A percentile compares a stretch with the other conserved stretches of the same genome.
Conservation (phyloP, 2,113 vertebrate genomes). For the Jacana jacana region DNA sequence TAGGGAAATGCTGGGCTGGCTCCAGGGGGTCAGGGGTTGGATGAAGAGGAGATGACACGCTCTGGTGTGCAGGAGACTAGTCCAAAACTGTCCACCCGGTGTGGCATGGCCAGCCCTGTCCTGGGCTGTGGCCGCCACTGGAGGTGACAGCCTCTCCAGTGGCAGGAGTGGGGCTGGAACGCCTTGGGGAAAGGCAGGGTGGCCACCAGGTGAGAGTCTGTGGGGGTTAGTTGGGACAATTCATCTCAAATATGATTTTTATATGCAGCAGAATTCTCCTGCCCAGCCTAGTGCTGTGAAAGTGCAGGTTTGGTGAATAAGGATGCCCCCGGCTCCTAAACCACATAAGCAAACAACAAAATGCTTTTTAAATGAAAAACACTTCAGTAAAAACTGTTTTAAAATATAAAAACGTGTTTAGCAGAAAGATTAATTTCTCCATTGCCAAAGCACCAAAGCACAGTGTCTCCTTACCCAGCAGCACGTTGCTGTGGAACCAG, state of each 20-base stretch:
- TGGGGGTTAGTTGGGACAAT: accelerated
- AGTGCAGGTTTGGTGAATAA: background rate
- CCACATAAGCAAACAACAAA: background rate
- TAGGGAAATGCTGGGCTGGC: background rate
- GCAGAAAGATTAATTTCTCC: background rate
- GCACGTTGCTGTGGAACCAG: background rate
- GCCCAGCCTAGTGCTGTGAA: background rate
- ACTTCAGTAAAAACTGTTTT: background rate
- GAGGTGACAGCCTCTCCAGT: background rate
- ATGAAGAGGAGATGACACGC: background rate
- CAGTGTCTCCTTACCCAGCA: background rate
- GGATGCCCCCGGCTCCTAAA: background rate
- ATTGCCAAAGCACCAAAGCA: background rate
- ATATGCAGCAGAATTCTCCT: background rate
- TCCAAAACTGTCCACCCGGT: background rate
- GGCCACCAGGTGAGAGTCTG: background rate
- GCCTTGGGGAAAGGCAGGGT: background rate
- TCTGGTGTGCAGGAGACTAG: background rate
- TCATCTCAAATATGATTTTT: background rate
- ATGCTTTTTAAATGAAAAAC: background rate
- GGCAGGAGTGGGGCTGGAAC: background rate
- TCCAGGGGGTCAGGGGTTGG: background rate
- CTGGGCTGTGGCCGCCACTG: background rate
- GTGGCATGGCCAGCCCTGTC: accelerated
- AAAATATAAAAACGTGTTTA: background rate